phyloP scores from a whole-genome alignment of 2,888 invertebrate genomes.

The Schizotus pectinicornis region DNA sequence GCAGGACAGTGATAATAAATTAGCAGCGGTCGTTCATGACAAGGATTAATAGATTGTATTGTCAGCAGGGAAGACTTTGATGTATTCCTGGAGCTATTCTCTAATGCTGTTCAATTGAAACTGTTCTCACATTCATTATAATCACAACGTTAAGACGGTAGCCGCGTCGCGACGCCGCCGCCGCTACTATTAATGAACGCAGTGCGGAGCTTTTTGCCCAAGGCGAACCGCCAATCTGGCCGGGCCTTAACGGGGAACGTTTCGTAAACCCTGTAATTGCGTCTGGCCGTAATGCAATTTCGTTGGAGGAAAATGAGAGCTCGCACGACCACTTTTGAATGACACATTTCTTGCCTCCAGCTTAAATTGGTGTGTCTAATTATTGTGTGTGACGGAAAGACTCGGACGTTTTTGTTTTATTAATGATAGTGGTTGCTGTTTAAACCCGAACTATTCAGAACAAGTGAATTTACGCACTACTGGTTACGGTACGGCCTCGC shows the following conservation, averaged over 20 bases:
- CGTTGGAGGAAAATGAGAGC: background rate
- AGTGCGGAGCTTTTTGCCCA: constrained; percentile 14
- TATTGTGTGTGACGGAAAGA: background rate
- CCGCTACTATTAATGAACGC: constrained; percentile 28
- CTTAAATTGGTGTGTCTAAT: background rate
- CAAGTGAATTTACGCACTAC: constrained; percentile 28
- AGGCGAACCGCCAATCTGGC: background rate
- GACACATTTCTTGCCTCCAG: background rate
- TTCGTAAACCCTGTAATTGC: background rate
- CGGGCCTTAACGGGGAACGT: background rate
- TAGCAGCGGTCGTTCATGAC: constrained; percentile 55
- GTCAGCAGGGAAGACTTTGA: constrained; percentile 57
- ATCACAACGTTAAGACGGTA: constrained; percentile 39
- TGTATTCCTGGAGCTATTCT: constrained; percentile 53
- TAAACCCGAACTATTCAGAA: constrained; percentile 23
- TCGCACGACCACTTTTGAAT: background rate
- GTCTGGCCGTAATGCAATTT: no score
- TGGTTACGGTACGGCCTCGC: constrained; percentile 19
- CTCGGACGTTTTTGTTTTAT: background rate
- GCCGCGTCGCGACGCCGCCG: constrained; percentile 6
- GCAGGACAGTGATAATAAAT: constrained; percentile 54
- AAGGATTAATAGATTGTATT: constrained; percentile 59
- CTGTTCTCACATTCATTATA: constrained; percentile 57
- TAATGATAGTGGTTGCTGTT: constrained; percentile 9
- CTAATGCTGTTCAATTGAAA: constrained; percentile 54